Evolutionary conservation across 1,140 invertebrate species (phyloP).

Genomic region (Apocrypta bakeri): DNA sequence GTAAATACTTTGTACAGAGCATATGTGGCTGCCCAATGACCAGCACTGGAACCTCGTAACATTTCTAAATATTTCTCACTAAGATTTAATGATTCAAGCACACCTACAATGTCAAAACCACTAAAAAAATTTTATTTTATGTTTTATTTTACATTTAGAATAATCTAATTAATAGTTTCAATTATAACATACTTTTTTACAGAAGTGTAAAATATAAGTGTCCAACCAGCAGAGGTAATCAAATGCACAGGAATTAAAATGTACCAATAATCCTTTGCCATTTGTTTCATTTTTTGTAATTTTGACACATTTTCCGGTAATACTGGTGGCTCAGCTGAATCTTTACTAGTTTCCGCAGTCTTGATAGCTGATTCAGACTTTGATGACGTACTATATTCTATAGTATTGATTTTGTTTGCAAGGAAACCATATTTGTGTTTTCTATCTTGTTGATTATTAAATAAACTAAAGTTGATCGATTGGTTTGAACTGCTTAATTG

Average conservation of each 20-base stretch:
- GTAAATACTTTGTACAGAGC: constrained; percentile 94
- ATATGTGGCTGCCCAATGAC: constrained; percentile 91
- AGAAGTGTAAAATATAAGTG: constrained; percentile 88
- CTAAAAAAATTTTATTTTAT: constrained; percentile 74
- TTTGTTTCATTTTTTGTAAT: constrained; percentile 90
- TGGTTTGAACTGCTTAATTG: background rate
- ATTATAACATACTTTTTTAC: constrained; percentile 84
- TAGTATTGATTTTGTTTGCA: background rate
- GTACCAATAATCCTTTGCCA: constrained; percentile 97
- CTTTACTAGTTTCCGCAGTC: constrained; percentile 28
- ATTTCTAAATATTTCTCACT: constrained; percentile 85
- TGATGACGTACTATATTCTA: constrained; percentile 7
- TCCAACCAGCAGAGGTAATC: constrained; percentile 89
- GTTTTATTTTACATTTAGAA: constrained; percentile 36
- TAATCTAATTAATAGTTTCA: constrained; percentile 7
- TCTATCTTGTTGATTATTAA: constrained; percentile 1
- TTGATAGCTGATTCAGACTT: constrained; percentile 44
- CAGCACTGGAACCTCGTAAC: constrained; percentile 85
- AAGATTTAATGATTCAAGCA: constrained; percentile 84
- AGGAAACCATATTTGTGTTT: background rate
- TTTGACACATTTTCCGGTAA: constrained; percentile 76
- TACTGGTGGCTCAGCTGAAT: background rate
- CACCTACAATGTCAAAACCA: constrained; percentile 88
- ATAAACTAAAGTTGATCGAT: background rate
- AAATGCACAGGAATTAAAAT: constrained; percentile 92